Evolutionary conservation across 2,888 invertebrate genomes (phyloP).

Genomic region (Epistrophella euchroma): DNA sequence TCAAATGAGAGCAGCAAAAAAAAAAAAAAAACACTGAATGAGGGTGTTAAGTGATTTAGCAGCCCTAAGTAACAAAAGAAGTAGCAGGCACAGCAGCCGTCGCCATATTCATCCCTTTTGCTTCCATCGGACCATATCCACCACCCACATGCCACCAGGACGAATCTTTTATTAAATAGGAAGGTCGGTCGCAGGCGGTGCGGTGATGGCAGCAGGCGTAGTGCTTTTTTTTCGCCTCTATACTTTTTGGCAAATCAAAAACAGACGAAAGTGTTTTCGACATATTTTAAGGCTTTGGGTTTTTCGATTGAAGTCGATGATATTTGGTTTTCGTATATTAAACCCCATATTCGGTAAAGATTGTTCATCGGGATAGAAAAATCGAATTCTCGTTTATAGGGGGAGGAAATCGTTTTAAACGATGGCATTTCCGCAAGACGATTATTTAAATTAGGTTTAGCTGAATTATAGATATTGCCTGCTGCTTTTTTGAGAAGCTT

Average conservation of each 20-base stretch:
- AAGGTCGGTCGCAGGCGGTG: not conserved
- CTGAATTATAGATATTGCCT: conserved; percentile 29
- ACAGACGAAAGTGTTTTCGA: conserved; percentile 83
- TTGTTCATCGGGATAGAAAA: conserved; percentile 72
- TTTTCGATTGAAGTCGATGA: conserved; percentile 74
- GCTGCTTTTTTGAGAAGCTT: not conserved
- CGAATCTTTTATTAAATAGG: conserved; percentile 12
- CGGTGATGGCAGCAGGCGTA: conserved; percentile 15
- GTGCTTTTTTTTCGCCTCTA: conserved; percentile 23
- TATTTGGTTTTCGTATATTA: conserved; percentile 39
- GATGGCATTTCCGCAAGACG: conserved; percentile 70
- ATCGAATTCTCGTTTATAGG: conserved; percentile 55
- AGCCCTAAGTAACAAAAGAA: conserved; percentile 60
- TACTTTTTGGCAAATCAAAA: conserved; percentile 83
- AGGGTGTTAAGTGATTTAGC: conserved; percentile 78
- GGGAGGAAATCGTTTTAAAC: conserved; percentile 65
- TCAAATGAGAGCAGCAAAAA: conserved; percentile 38
- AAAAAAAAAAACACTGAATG: conserved; percentile 59
- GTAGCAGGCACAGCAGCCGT: conserved; percentile 39
- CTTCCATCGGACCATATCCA: not conserved
- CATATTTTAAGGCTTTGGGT: conserved; percentile 77
- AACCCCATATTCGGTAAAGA: conserved; percentile 68
- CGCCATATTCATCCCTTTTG: conserved; percentile 55
- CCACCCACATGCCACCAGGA: conserved; percentile 11
- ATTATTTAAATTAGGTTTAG: conserved; percentile 73